These are phyloP conservation scores for Leptopterna dolabrata DNA, from an alignment of 2,888 invertebrate genomes.

Conservation along the genomic window DNA sequence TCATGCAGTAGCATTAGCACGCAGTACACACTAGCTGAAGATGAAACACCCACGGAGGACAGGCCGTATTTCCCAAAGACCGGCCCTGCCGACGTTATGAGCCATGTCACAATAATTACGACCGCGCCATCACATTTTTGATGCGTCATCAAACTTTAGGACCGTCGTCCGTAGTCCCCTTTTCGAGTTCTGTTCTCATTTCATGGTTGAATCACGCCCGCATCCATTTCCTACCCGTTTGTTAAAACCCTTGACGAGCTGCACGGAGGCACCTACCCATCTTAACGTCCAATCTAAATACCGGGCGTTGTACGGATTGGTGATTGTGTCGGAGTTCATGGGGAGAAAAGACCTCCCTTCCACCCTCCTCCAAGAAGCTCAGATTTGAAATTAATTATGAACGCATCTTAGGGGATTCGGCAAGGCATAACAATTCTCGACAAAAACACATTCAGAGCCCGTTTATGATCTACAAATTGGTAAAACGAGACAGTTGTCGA, in stretches of 20 bases:
- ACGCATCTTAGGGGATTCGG: neutral
- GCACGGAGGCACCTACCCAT: neutral
- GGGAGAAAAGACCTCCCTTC: too few species aligned
- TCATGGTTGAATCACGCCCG: conserved; percentile 36
- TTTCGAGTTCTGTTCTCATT: conserved; percentile 33
- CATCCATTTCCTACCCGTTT: conserved; percentile 4
- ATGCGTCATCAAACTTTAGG: conserved; percentile 45
- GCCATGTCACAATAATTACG: conserved; percentile 37
- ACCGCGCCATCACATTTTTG: conserved; percentile 31
- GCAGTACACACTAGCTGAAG: neutral
- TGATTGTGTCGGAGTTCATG: neutral
- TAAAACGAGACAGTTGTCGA: too few species aligned
- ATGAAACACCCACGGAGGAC: neutral
- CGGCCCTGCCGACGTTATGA: neutral
- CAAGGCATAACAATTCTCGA: too few species aligned
- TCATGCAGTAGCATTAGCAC: neutral
- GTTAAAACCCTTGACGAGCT: neutral
- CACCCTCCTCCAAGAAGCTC: too few species aligned
- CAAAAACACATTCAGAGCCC: too few species aligned
- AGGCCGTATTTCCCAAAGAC: neutral
- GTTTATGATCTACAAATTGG: too few species aligned
- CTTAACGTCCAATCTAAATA: conserved; percentile 6
- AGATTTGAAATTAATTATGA: neutral
- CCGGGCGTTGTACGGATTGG: neutral
- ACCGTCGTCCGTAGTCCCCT: neutral